Conservation (phyloP, 1,140 invertebrate species). For the Calosoma granatense region DNA sequence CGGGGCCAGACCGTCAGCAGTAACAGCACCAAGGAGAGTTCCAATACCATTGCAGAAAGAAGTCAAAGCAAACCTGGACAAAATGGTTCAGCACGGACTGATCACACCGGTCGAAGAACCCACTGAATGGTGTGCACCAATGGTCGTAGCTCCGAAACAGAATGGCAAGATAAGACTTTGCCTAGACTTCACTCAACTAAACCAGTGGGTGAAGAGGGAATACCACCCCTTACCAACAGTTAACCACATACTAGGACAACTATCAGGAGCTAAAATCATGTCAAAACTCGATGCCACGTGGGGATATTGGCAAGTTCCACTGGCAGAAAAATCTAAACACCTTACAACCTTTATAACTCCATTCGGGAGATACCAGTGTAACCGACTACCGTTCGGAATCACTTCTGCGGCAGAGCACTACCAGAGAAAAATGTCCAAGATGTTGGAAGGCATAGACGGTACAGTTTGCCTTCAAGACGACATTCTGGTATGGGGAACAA, state of each 20-base stretch:
- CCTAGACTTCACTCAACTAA: too few relatives aligned
- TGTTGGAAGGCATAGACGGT: slow-evolving; percentile 13
- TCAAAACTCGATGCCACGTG: slow-evolving; percentile 26
- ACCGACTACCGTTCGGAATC: slow-evolving; percentile 31
- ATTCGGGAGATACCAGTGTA: slow-evolving; percentile 29
- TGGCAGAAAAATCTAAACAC: slow-evolving; percentile 24
- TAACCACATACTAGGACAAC: slow-evolving; percentile 16
- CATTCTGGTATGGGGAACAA: slow-evolving; percentile 10
- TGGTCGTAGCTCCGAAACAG: too few relatives aligned
- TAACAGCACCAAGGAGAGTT: too few relatives aligned
- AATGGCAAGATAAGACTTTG: too few relatives aligned
- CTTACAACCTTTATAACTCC: slow-evolving; percentile 32
- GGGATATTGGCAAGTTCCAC: slow-evolving; percentile 30
- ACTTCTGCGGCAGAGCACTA: slow-evolving; percentile 22
- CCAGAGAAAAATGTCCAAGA: slow-evolving; percentile 10
- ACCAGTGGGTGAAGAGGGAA: slow-evolving; percentile 14
- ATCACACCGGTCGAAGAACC: too few relatives aligned
- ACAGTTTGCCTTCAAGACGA: slow-evolving; percentile 16
- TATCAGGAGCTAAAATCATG: slow-evolving; percentile 23
- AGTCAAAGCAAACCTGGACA: too few relatives aligned
- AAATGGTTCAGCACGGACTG: too few relatives aligned
- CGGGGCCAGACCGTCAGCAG: too few relatives aligned
- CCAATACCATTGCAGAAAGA: too few relatives aligned
- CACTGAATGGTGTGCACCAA: too few relatives aligned
- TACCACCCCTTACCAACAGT: too few relatives aligned